phyloP scores from a whole-genome alignment of 1,140 invertebrate genomes.

The Euwallacea fornicatus region DNA sequence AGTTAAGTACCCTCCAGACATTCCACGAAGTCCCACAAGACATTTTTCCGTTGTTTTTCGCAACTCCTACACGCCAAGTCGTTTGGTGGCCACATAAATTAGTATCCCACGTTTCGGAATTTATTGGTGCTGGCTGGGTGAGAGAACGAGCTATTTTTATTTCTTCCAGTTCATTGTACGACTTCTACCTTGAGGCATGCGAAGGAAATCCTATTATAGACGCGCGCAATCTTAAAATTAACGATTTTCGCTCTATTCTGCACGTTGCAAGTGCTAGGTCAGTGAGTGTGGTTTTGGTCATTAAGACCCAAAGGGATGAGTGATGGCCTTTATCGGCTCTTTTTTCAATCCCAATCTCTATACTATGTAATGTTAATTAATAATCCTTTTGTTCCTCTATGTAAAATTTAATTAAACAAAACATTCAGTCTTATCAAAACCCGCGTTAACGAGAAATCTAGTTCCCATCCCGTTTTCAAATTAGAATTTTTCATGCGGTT shows the following conservation, averaged over 20 bases:
- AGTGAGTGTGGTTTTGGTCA: neutral
- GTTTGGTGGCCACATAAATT: slow-evolving; percentile 2
- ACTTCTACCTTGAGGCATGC: slow-evolving; percentile 23
- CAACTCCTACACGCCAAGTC: neutral
- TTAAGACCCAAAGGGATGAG: too few relatives aligned
- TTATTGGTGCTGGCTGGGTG: neutral
- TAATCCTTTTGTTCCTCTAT: too few relatives aligned
- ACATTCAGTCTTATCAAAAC: too few relatives aligned
- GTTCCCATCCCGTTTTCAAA: too few relatives aligned
- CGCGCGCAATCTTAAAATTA: slow-evolving; percentile 30
- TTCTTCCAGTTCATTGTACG: slow-evolving; percentile 23
- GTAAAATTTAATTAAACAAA: too few relatives aligned
- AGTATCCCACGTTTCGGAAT: neutral
- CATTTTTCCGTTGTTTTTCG: neutral
- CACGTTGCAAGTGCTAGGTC: slow-evolving; percentile 22
- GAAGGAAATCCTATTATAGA: slow-evolving; percentile 16
- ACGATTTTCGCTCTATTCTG: slow-evolving; percentile 24
- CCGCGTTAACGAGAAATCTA: too few relatives aligned
- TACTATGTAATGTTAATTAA: too few relatives aligned
- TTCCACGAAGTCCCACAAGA: too few relatives aligned
- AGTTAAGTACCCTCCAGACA: too few relatives aligned
- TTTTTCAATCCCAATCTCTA: too few relatives aligned
- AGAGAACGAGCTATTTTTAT: slow-evolving; percentile 20
- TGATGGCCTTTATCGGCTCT: too few relatives aligned
- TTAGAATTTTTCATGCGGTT: too few relatives aligned